Evolutionary conservation across 2,113 vertebrate species (phyloP).

Genomic region (Rynchops niger): DNA sequence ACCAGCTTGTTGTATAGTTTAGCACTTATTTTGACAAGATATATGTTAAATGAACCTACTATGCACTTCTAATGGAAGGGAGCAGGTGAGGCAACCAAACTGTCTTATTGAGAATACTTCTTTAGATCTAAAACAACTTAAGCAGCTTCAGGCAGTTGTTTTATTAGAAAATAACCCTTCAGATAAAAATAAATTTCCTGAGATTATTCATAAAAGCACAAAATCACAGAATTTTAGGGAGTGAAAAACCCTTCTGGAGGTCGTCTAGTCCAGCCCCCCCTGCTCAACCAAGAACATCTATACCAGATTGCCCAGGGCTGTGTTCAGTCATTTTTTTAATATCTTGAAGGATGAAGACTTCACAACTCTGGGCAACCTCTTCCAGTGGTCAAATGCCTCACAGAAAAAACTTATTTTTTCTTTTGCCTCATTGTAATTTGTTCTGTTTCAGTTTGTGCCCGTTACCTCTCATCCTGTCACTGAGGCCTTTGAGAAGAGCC

Average conservation of each 20-base stretch:
- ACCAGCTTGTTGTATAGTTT: not conserved
- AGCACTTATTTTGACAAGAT: not conserved
- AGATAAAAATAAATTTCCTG: not conserved
- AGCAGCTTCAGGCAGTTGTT: not conserved
- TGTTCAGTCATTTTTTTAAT: not conserved
- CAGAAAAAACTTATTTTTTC: not conserved
- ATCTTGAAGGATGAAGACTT: not conserved
- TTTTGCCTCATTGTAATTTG: not conserved
- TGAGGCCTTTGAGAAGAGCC: not conserved
- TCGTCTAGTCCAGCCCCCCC: rapidly evolving
- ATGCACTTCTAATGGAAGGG: not conserved
- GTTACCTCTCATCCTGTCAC: not conserved
- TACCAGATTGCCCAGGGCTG: rapidly evolving
- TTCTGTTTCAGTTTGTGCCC: not conserved
- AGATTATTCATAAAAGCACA: not conserved
- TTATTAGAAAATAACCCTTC: not conserved
- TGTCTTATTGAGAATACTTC: not conserved
- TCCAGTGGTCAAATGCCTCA: not conserved
- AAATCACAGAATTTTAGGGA: not conserved
- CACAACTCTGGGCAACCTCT: not conserved
- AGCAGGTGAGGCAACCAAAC: not conserved
- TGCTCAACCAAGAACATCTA: not conserved
- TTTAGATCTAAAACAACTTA: not conserved
- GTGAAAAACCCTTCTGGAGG: not conserved
- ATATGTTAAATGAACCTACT: not conserved